Conservation (phyloP, 2,113 vertebrate genomes). For the Rhegmatorhina hoffmannsi region DNA sequence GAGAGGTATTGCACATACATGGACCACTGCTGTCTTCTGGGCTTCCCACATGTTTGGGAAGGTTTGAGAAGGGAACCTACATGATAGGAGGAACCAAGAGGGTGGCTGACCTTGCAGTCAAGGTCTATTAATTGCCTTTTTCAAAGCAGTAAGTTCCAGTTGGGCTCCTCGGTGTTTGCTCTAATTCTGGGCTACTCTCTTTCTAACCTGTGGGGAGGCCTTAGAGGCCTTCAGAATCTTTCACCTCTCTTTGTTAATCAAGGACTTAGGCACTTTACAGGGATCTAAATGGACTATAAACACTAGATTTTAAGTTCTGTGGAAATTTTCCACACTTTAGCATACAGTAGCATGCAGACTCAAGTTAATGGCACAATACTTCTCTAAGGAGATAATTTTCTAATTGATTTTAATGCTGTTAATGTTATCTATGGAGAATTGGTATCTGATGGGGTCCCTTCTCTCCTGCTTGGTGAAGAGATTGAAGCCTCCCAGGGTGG, state of each 20-base stretch:
- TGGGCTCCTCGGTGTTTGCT: neutral
- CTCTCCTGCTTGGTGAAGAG: neutral
- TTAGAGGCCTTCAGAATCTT: neutral
- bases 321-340: neutral
- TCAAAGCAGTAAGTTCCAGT: neutral
- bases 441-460: neutral
- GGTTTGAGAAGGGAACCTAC: neutral
- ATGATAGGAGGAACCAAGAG: neutral
- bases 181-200: neutral
- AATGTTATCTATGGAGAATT: neutral
- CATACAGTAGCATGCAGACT: neutral
- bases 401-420: neutral
- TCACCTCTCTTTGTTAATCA: slow-evolving; percentile 4
- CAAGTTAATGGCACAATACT: neutral
- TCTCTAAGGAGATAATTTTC: neutral
- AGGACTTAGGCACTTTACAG: neutral
- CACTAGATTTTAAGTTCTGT: neutral
- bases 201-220: neutral
- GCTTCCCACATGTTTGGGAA: accelerated
- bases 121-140: neutral
- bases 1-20: neutral
- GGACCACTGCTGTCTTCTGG: neutral
- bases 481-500: neutral
- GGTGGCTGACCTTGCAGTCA: neutral
- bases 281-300: neutral